Evolutionary conservation across 2,797 vertebrate genomes (phyloP).

Genomic region (Tinamus major): DNA sequence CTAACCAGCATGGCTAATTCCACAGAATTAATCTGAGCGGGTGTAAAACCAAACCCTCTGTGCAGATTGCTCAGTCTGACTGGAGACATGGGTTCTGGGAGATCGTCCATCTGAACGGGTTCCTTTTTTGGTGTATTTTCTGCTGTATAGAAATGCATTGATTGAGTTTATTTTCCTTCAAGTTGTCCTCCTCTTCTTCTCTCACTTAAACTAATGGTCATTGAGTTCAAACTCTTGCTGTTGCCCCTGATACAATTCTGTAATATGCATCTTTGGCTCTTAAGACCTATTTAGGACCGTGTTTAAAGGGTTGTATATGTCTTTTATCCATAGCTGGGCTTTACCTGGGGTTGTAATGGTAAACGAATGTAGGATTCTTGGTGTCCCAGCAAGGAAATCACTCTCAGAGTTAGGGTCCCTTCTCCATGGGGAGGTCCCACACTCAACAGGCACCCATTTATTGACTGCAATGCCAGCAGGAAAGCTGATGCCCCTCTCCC

Average conservation of each 20-base stretch:
- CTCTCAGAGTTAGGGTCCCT: background rate
- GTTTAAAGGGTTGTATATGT: background rate
- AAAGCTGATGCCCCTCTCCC: background rate
- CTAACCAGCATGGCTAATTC: background rate
- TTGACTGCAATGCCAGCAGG: rapidly evolving
- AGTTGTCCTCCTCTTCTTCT: background rate
- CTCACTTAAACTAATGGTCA: rapidly evolving
- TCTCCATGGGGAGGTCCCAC: background rate
- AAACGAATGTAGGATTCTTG: background rate
- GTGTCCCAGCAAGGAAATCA: background rate
- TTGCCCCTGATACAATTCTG: background rate
- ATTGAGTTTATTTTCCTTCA: background rate
- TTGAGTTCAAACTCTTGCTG: background rate
- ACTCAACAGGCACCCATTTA: rapidly evolving
- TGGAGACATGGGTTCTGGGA: background rate
- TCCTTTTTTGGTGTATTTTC: background rate
- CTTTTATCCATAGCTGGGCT: background rate
- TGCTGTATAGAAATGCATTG: rapidly evolving
- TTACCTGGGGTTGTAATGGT: background rate
- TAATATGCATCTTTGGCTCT: background rate
- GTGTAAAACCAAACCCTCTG: background rate
- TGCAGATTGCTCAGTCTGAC: background rate
- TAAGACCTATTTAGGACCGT: background rate
- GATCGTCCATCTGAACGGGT: background rate
- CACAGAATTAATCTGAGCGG: background rate